A percentile compares a stretch with the other conserved stretches of the same genome.
phyloP scores from a whole-genome alignment of 2,113 vertebrate species.

The Cynocephalus volans region DNA sequence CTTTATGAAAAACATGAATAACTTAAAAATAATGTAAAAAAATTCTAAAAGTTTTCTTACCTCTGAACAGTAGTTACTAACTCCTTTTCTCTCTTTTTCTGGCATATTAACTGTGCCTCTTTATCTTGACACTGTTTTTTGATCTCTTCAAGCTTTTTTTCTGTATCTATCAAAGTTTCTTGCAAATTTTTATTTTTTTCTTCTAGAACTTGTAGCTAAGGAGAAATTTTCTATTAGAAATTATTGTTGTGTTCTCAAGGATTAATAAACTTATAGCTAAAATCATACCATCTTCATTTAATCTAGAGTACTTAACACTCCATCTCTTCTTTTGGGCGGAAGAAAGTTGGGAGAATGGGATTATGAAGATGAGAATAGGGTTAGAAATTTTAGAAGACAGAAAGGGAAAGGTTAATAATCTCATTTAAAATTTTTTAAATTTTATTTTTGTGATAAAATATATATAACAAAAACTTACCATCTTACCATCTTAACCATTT shows the following conservation, averaged over 20 bases:
- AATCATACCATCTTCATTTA: conserved; percentile 13
- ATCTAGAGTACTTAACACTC: neutral
- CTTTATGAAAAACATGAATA: neutral
- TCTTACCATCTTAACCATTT: neutral
- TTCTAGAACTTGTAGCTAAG: conserved; percentile 93
- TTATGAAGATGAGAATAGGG: neutral
- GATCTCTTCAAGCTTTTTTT: conserved; percentile 91
- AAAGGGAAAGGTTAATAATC: neutral
- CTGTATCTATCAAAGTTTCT: conserved; percentile 88
- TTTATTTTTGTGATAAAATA: neutral
- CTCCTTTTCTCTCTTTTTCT: conserved; percentile 95
- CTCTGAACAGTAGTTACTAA: conserved; percentile 95
- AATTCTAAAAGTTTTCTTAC: conserved; percentile 86
- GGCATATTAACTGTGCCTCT: conserved; percentile 91
- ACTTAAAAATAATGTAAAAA: neutral
- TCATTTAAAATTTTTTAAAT: neutral
- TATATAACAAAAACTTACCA: neutral
- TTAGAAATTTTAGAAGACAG: conserved; percentile 51
- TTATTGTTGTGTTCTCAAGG: neutral
- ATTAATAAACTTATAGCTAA: neutral
- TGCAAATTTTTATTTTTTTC: conserved; percentile 92
- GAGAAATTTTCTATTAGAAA: conserved; percentile 34
- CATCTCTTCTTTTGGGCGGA: neutral
- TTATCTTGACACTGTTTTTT: conserved; percentile 91
- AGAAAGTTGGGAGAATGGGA: neutral